Conservation (phyloP, 2,113 vertebrate species). For the Speoplatyrhinus poulsoni region DNA sequence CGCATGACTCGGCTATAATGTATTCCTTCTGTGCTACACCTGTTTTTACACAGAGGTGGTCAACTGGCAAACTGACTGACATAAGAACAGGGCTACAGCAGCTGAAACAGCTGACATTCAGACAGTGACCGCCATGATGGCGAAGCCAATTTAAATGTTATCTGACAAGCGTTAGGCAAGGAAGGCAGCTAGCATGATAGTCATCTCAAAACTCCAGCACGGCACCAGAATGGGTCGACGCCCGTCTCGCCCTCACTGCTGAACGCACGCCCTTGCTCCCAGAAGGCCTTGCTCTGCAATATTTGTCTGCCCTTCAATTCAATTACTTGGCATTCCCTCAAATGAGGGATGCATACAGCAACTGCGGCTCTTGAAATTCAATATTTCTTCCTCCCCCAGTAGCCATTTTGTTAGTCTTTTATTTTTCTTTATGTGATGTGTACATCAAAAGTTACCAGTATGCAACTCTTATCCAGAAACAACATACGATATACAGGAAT, state of each 20-base stretch:
- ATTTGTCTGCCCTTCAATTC: conserved; percentile 48
- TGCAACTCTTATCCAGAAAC: no score
- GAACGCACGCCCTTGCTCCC: conserved; percentile 51
- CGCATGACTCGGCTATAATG: conserved; percentile 15
- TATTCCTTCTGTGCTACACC: conserved; percentile 6
- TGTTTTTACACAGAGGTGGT: neutral
- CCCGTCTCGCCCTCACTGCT: conserved; percentile 38
- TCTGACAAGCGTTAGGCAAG: conserved; percentile 37
- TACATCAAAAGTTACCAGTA: no score
- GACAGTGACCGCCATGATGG: conserved; percentile 51
- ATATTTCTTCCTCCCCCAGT: neutral
- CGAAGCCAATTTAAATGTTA: conserved; percentile 23
- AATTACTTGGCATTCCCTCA: conserved; percentile 63
- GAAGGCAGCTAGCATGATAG: conserved; percentile 48
- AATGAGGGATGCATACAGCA: conserved; percentile 66
- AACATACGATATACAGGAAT: no score
- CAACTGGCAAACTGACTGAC: neutral
- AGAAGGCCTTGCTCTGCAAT: conserved; percentile 33
- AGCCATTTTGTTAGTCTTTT: neutral
- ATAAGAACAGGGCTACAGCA: neutral
- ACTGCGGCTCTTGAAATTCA: conserved; percentile 53
- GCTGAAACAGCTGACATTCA: conserved; percentile 62
- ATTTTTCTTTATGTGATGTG: neutral
- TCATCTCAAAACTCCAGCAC: conserved; percentile 55
- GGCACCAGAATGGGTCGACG: conserved; percentile 44